Base-by-base conservation (phyloP, 2,888 invertebrate genomes). In the Molanna angustata region DNA sequence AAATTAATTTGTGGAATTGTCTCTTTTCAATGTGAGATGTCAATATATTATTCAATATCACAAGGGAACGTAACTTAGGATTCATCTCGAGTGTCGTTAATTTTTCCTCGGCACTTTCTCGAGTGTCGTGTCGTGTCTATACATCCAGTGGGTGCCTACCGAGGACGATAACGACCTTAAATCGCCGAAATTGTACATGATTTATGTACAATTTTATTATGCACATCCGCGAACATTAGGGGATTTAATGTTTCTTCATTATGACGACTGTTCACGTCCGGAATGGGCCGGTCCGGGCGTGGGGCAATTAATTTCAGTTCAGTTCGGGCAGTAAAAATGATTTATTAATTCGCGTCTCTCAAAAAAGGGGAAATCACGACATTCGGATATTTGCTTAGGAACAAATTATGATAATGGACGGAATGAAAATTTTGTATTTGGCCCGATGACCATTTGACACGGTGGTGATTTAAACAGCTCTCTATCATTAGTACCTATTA, bases 221-320 rank as follows among this genome's bases (percentile, higher is more conserved):
- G 56, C 52, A 52, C 46, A 51, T 46, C 48, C 48, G 52, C 31
- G 44, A 44, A 35, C 56, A 52, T 51, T 47, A 51, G 41, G 45
- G 41, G 56, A 43, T 52, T 47, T 48, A 48, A 52, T 52, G 52
- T 45, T 49, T 44, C 49, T 56, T 50, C 54, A 50, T 54, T 50
- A 54, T 50, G 54, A 54, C 50, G 49, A 54, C 54, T 54, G 54
- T 47, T 54, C 32, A 43, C 50, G 21, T 46, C 42, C 39, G 37
- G 37, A 50, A 42, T 33, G 35, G 42, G 50, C 17, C 17, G 13
- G 11, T 35, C 4, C 32, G 27, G 37, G 43, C 31, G 37, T 16
- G 27, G 47, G 54, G 49, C 49, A 46, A 54, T 50, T 50, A 50
- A 54, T 54, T 40, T 33, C 42, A 31, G 31, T 46, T 50, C 50